A percentile compares a stretch with the other conserved stretches of the same genome.
phyloP scores from a whole-genome alignment of 2,888 invertebrate genomes.

The Phengaris alcon region DNA sequence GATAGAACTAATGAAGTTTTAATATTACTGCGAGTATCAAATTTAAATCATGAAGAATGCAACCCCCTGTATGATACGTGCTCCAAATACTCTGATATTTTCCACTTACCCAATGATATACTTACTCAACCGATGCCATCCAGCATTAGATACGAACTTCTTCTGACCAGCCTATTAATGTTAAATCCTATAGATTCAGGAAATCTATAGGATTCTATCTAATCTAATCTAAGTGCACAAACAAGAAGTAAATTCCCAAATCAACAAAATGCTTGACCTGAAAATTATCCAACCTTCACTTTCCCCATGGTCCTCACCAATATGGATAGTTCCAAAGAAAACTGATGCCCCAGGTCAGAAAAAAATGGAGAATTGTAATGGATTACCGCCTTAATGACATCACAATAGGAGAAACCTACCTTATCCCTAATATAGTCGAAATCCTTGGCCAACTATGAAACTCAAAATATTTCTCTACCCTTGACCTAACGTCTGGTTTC shows the following conservation, averaged over 20 bases:
- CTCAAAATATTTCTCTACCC: constrained; percentile 15
- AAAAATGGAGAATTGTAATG: constrained; percentile 14
- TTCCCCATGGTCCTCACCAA: constrained; percentile 11
- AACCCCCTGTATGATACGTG: background rate
- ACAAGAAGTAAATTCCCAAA: no score
- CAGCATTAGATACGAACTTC: no score
- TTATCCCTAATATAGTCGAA: background rate
- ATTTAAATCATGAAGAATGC: background rate
- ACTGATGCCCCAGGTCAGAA: constrained; percentile 2
- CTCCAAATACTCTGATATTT: background rate
- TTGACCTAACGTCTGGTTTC: no score
- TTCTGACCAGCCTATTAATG: no score
- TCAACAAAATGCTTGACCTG: background rate
- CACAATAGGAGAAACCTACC: no score
- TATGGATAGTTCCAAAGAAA: no score
- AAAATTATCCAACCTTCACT: constrained; percentile 11
- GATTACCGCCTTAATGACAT: constrained; percentile 12
- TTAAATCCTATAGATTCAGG: background rate
- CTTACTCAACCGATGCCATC: no score
- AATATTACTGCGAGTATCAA: background rate
- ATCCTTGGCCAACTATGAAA: background rate
- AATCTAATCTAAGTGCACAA: no score
- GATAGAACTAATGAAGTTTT: no score
- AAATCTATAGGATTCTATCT: no score
- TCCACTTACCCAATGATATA: no score